Base-by-base conservation (phyloP, 2,797 vertebrate genomes). In the Bradypus variegatus region DNA sequence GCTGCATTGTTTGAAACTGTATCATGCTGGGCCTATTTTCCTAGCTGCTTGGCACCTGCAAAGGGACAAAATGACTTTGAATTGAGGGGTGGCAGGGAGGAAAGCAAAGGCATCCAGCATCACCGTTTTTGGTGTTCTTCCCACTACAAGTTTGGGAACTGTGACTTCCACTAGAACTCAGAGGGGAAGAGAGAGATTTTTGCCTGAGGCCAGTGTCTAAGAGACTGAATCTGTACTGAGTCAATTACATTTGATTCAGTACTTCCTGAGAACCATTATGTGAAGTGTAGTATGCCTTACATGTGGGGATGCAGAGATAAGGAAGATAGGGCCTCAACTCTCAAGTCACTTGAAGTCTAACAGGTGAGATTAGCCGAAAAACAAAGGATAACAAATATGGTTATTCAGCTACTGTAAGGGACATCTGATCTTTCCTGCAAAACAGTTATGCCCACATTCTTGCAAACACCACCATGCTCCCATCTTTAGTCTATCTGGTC, bases 61-160 rank as follows among this genome's bases (percentile, higher is more conserved):
- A 64, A 91, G 67, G 70, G 76, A 88, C 86, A 88, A 76, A 81
- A 60, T 38, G 86, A 72, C 90, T 91, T 93, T 67, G 73, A 79
- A 85, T 36, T 65, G 65, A 70, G 48, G 85, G 53, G 70, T 45
- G 45, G 60, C 48, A 8, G 33, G 16, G 41, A 55, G 25, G 64
- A 53, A 91, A 88, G 83, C 69, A 87, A 88, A 95, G 86, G 62
- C 36, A 23, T 18, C 67, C n/a, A 25, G 11, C 3, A 3, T 50
- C 62, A 38, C 58, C 55, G 70, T 53, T 60, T 70, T n/a, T 53
- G 50, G 73, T 65, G 55, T 36, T 87, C 86, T 88, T 55, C 53
- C 8, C 23, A 25, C 31, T 6, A 27, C 21, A 8, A 55, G 64
- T 70, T 60, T 33, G 16, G 23, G 64, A 73, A 90, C 48, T 55